Conservation (phyloP, 2,797 vertebrate genomes). For the Malurus splendens region DNA sequence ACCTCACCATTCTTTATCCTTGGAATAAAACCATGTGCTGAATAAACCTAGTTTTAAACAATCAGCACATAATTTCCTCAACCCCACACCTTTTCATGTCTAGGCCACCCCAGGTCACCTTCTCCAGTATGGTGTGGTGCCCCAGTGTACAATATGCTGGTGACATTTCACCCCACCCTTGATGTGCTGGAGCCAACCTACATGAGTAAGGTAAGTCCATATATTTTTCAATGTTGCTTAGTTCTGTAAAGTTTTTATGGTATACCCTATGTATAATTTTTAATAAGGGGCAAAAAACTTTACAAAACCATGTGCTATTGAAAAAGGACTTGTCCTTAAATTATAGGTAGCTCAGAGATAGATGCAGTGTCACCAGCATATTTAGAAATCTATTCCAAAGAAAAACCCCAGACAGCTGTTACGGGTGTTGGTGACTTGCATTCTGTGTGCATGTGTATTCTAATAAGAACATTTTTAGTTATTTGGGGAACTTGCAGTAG, state of each 20-base stretch:
- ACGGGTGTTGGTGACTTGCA: neutral
- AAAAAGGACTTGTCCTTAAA: conserved; percentile 50
- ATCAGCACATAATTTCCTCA: conserved; percentile 44
- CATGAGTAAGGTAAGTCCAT: conserved; percentile 19
- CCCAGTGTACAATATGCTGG: conserved; percentile 47
- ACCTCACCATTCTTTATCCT: neutral
- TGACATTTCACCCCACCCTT: conserved; percentile 31
- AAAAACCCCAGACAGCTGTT: neutral
- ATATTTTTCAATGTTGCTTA: conserved; percentile 53
- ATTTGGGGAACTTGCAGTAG: neutral
- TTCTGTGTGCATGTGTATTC: neutral
- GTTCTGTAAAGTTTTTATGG: conserved; percentile 60
- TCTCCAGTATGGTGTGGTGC: conserved; percentile 40
- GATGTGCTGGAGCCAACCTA: conserved; percentile 27
- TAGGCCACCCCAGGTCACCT: conserved; percentile 22
- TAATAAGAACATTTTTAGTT: neutral
- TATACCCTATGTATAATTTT: neutral
- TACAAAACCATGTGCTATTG: conserved; percentile 56
- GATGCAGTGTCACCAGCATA: conserved; percentile 39
- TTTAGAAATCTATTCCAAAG: neutral
- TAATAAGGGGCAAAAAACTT: conserved; percentile 43
- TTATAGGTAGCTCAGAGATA: neutral
- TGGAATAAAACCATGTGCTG: conserved; percentile 28
- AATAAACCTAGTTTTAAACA: conserved; percentile 2
- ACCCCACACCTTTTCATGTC: conserved; percentile 40